A percentile compares a stretch with the other conserved stretches of the same genome.
phyloP scores from a whole-genome alignment of 1,140 invertebrate species.

The Platyscapa corneri region DNA sequence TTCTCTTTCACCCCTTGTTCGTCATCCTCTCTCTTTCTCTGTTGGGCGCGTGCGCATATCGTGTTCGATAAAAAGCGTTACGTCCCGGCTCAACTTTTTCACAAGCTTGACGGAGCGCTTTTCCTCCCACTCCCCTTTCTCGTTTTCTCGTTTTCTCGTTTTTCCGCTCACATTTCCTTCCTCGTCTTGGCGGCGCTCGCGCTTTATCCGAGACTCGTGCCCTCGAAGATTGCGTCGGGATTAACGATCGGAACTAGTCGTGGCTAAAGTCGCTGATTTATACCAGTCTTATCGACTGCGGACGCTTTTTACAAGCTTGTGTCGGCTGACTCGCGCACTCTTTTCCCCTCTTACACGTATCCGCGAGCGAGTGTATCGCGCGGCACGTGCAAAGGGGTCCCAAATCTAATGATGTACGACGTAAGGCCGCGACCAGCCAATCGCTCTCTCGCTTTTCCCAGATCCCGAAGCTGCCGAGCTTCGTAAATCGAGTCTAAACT shows the following conservation, averaged over 20 bases:
- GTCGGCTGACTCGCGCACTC: not conserved
- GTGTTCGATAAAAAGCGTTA: conserved; percentile 65
- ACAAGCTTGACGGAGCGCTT: conserved; percentile 22
- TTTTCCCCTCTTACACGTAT: not conserved
- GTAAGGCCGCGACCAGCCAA: not conserved
- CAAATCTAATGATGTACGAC: conserved; percentile 9
- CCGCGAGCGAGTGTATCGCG: not conserved
- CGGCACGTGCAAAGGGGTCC: not conserved
- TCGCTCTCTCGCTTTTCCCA: not conserved
- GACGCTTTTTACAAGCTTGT: conserved; percentile 21
- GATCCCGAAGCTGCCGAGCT: not conserved
- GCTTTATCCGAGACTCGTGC: conserved; percentile 40
- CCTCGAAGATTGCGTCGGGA: conserved; percentile 40
- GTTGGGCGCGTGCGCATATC: not conserved
- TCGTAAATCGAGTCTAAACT: not conserved
- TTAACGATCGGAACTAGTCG: conserved; percentile 47
- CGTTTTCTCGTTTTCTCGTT: not conserved
- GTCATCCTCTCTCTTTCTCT: too few relatives aligned
- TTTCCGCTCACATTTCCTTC: not conserved
- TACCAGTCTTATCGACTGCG: conserved; percentile 39
- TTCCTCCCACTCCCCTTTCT: not conserved
- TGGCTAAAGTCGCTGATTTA: conserved; percentile 41
- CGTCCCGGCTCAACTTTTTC: conserved; percentile 54
- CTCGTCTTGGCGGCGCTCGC: not conserved
- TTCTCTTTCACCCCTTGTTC: not conserved